phyloP scores from a whole-genome alignment of 2,797 vertebrate species.

The Alectoris magna region DNA sequence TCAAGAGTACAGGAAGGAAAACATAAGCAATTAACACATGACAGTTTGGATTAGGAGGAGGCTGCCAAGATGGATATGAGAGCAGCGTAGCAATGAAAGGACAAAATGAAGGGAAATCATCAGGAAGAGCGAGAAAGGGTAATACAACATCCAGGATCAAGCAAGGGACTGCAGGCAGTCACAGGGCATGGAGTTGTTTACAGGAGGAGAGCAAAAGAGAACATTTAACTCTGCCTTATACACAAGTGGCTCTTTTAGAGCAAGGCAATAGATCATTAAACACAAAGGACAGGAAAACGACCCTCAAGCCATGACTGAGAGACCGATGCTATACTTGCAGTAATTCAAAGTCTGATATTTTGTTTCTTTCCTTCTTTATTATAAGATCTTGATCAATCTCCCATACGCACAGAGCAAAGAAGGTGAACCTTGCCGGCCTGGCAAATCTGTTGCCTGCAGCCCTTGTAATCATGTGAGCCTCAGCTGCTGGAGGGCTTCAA shows the following conservation, averaged over 20 bases:
- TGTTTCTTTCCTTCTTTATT: background rate
- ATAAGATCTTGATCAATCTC: background rate
- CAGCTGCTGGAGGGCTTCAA: fast-evolving
- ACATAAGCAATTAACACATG: slow-evolving; percentile 15
- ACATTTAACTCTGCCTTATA: background rate
- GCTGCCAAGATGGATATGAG: background rate
- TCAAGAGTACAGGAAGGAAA: background rate
- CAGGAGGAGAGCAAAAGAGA: background rate
- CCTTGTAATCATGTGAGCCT: background rate
- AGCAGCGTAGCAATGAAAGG: background rate
- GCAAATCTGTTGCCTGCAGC: background rate
- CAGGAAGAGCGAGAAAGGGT: background rate
- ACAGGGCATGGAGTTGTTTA: background rate
- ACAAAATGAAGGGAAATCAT: background rate
- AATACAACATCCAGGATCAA: background rate
- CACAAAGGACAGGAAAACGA: background rate
- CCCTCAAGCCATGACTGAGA: background rate
- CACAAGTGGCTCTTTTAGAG: background rate
- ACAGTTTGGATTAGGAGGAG: background rate
- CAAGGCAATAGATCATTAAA: background rate
- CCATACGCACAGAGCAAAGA: background rate
- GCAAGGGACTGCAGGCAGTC: background rate
- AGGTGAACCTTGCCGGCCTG: background rate
- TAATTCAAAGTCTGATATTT: background rate
- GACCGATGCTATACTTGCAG: background rate